Percentiles rank a stretch among this genome's conserved stretches.
Conservation (phyloP, 30 jellyfish, hydroid and myxozoan genomes). For the Chrysaora quinquecirrha region DNA sequence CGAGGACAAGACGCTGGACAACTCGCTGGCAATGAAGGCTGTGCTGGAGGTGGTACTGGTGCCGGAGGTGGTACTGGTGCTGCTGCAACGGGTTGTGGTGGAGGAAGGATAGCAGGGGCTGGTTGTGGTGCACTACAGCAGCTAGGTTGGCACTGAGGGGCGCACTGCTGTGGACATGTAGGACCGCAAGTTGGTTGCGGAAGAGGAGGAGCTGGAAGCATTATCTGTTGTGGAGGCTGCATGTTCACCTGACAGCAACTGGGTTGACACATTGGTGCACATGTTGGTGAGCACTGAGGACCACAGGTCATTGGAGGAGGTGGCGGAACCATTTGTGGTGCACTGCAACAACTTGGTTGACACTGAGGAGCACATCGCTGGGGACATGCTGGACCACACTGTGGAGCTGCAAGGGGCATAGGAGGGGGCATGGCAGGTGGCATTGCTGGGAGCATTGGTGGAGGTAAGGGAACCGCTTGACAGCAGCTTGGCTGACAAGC, state of each 20-base stretch:
- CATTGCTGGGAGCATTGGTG: slow-evolving; percentile 44
- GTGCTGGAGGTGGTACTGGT: slow-evolving; percentile 39
- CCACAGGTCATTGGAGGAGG: slow-evolving; percentile 69
- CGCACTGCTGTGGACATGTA: slow-evolving; percentile 7
- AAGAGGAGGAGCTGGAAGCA: slow-evolving; percentile 38
- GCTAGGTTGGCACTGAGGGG: slow-evolving; percentile 17
- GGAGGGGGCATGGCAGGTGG: slow-evolving; percentile 8
- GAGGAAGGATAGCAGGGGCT: background rate
- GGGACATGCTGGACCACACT: slow-evolving; percentile 9
- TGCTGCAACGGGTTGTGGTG: too few relatives aligned
- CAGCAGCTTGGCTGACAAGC: slow-evolving; percentile 59
- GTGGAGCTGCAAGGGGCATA: background rate
- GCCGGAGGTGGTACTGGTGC: background rate
- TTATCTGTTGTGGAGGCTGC: slow-evolving; percentile 52
- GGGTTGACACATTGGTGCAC: slow-evolving; percentile 69
- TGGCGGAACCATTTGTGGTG: slow-evolving; percentile 32
- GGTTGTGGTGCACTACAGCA: background rate
- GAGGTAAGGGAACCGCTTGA: slow-evolving; percentile 45
- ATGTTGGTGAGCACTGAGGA: slow-evolving; percentile 55
- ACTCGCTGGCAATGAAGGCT: slow-evolving; percentile 16
- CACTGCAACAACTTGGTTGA: slow-evolving; percentile 33
- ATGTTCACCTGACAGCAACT: slow-evolving; percentile 56
- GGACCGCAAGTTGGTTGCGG: slow-evolving; percentile 7
- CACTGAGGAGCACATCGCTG: slow-evolving; percentile 25
- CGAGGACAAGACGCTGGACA: slow-evolving; percentile 58